These are phyloP conservation scores for Protonemura montana DNA, from an alignment of 2,888 invertebrate genomes.

Conservation along the genomic window DNA sequence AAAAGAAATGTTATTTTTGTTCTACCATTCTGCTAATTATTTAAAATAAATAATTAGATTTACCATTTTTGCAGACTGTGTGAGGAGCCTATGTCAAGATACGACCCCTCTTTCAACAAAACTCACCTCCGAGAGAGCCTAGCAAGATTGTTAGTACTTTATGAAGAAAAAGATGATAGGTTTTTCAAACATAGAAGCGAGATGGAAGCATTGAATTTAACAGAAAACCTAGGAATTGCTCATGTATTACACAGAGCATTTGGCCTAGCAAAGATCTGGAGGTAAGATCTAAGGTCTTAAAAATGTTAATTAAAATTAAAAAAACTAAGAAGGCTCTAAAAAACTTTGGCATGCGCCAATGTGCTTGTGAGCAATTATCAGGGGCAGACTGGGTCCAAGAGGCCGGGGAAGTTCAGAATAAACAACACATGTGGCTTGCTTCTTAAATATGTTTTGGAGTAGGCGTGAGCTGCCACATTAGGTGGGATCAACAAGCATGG, in stretches of 20 bases:
- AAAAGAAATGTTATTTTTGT: too few species aligned
- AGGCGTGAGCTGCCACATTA: too few species aligned
- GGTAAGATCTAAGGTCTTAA: background rate
- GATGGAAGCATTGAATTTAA: constrained; percentile 73
- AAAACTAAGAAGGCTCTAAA: too few species aligned
- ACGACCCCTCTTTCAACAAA: constrained; percentile 74
- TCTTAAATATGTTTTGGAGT: too few species aligned
- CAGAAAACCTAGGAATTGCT: constrained; percentile 70
- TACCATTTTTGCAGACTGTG: constrained; percentile 65
- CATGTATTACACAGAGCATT: constrained; percentile 66
- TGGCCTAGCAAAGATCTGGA: constrained; percentile 53
- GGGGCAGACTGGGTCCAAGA: too few species aligned
- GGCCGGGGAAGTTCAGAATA: too few species aligned
- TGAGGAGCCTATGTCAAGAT: constrained; percentile 64
- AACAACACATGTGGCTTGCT: too few species aligned
- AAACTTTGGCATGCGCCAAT: too few species aligned
- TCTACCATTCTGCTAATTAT: too few species aligned
- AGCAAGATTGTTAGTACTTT: constrained; percentile 69
- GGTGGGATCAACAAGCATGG: too few species aligned
- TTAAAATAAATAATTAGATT: constrained; percentile 15
- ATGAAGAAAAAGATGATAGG: constrained; percentile 60
- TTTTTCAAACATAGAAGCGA: constrained; percentile 55
- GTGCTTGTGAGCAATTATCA: too few species aligned
- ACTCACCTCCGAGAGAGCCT: constrained; percentile 77
- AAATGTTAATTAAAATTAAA: too few species aligned